A percentile compares a stretch with the other conserved stretches of the same genome.
phyloP scores from a whole-genome alignment of 1,140 invertebrate species.

The Nasonia longicornis region DNA sequence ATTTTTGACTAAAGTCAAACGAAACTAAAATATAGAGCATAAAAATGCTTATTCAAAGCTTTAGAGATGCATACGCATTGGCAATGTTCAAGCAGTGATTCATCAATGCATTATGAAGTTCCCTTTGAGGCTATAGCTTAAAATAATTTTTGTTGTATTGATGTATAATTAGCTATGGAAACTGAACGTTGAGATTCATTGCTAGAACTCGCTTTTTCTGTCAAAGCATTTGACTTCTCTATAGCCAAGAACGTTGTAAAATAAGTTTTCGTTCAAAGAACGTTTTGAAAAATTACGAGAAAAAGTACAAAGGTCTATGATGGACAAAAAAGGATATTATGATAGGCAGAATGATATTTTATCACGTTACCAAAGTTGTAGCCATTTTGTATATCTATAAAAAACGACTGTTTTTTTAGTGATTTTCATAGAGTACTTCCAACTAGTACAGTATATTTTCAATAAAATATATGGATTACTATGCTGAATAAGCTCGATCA shows the following conservation, averaged over 20 bases:
- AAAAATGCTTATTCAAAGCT: not conserved
- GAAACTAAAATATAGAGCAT: no score
- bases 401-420: not conserved
- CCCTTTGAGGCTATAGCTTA: not conserved
- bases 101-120: not conserved
- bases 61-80: not conserved
- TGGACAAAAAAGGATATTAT: not conserved
- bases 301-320: not conserved
- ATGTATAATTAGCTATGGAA: not conserved
- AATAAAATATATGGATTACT: not conserved
- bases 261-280: conserved; percentile 1
- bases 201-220: conserved; percentile 19
- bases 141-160: not conserved
- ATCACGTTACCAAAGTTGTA: conserved; percentile 1
- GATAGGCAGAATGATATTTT: not conserved
- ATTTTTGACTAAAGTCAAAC: not conserved
- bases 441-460: not conserved
- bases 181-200: conserved; percentile 15
- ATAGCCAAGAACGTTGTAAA: not conserved
- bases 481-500: not conserved
- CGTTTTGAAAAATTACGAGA: not conserved
- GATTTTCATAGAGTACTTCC: conserved; percentile 2
- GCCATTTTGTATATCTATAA: not conserved
- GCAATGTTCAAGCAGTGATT: conserved; percentile 22
- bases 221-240: not conserved